These are phyloP conservation scores for Saguinus imperator DNA, from an alignment of 2,113 vertebrate genomes.

Conservation along the genomic window DNA sequence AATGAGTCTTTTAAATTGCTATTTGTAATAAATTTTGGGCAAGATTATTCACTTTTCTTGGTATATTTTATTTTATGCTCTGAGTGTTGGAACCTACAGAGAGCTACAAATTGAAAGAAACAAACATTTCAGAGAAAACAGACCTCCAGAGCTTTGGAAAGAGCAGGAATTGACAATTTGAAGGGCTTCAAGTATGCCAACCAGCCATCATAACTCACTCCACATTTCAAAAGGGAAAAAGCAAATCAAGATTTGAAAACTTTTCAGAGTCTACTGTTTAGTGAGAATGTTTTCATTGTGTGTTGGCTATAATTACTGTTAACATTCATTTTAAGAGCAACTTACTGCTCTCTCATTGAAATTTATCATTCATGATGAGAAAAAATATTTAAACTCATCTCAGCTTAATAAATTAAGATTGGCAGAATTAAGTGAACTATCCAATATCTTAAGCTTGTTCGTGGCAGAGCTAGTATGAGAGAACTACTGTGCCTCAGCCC, in stretches of 20 bases:
- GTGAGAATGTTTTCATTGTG: slow-evolving; percentile 24
- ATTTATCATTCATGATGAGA: neutral
- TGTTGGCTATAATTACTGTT: slow-evolving; percentile 51
- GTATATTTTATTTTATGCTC: slow-evolving; percentile 75
- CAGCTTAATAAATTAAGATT: neutral
- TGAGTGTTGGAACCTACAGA: slow-evolving; percentile 77
- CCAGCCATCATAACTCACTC: slow-evolving; percentile 67
- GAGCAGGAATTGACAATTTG: slow-evolving; percentile 60
- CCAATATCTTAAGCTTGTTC: neutral
- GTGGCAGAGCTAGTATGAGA: neutral
- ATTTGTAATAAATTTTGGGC: slow-evolving; percentile 81
- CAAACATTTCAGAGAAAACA: slow-evolving; percentile 77
- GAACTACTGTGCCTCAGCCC: rapidly evolving
- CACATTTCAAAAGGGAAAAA: slow-evolving; percentile 58
- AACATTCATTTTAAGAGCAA: slow-evolving; percentile 37
- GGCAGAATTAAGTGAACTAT: neutral
- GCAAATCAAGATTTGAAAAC: slow-evolving; percentile 60
- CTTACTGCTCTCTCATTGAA: neutral
- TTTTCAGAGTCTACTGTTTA: slow-evolving; percentile 41
- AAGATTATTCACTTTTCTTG: slow-evolving; percentile 78
- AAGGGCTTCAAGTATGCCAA: slow-evolving; percentile 69
- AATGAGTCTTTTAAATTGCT: slow-evolving; percentile 79
- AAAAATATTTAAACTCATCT: neutral
- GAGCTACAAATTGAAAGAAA: slow-evolving; percentile 77
- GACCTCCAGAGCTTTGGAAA: slow-evolving; percentile 73